Evolutionary conservation across 2,113 vertebrate genomes (phyloP).

Genomic region (Heliornis fulica): DNA sequence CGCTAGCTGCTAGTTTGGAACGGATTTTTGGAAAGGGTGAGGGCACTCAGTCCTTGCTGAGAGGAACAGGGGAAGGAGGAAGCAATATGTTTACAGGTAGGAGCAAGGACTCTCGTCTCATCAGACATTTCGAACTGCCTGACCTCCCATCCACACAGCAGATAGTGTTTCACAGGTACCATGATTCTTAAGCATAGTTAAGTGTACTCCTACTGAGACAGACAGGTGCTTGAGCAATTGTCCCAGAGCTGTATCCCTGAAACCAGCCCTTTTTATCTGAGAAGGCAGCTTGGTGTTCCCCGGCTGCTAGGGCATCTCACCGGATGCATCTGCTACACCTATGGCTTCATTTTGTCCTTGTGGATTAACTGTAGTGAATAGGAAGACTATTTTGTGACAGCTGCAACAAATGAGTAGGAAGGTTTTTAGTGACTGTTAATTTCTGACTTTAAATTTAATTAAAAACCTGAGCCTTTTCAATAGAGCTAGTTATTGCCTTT

Average conservation of each 20-base stretch:
- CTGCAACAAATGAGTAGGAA: not conserved
- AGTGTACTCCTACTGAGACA: not conserved
- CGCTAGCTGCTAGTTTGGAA: not conserved
- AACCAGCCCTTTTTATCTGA: not conserved
- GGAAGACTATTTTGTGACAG: not conserved
- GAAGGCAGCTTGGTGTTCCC: fast-evolving
- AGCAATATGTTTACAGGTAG: not conserved
- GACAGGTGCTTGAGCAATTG: fast-evolving
- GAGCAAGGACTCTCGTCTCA: not conserved
- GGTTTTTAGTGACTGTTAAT: not conserved
- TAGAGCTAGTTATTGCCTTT: not conserved
- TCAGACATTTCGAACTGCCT: not conserved
- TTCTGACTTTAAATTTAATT: not conserved
- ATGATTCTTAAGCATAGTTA: fast-evolving
- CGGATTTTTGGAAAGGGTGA: not conserved
- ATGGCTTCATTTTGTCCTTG: not conserved
- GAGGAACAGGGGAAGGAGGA: not conserved
- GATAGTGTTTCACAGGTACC: not conserved
- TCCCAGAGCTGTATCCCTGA: not conserved
- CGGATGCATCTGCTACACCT: not conserved
- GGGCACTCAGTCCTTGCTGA: not conserved
- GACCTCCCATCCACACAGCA: not conserved
- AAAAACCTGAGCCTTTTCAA: not conserved
- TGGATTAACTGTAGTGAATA: not conserved
- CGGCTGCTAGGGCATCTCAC: not conserved